Percentiles rank a stretch among this genome's conserved stretches.
phyloP scores from a whole-genome alignment of 2,113 vertebrate species.

The Pedionomus torquatus region DNA sequence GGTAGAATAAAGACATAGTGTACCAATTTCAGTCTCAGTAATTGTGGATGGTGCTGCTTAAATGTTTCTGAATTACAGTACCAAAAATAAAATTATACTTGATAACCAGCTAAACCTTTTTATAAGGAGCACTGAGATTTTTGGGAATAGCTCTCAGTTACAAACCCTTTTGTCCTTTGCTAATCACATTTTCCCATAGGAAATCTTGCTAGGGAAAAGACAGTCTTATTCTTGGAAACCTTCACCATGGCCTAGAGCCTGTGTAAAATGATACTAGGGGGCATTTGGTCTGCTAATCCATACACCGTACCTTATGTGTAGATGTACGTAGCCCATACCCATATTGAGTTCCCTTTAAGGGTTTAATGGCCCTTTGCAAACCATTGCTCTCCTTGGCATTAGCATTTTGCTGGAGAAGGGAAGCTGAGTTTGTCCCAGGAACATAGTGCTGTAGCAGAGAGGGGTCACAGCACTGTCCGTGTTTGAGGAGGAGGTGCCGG shows the following conservation, averaged over 20 bases:
- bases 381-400: background rate
- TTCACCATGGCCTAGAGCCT: background rate
- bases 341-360: background rate
- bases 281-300: background rate
- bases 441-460: background rate
- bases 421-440: background rate
- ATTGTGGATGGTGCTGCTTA: background rate
- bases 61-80: background rate
- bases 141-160: background rate
- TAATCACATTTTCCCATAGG: background rate
- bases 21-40: background rate
- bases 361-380: background rate
- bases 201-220: background rate
- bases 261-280: background rate
- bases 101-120: background rate
- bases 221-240: background rate
- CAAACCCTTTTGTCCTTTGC: background rate
- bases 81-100: background rate
- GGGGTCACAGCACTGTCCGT: accelerated
- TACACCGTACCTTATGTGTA: background rate
- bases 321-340: too few species aligned
- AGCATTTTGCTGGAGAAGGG: background rate
- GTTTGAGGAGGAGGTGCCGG: background rate
- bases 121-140: background rate
- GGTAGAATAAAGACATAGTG: background rate